These are phyloP conservation scores for Acipenser ruthenus DNA, from an alignment of 2,797 vertebrate genomes.

Conservation along the genomic window DNA sequence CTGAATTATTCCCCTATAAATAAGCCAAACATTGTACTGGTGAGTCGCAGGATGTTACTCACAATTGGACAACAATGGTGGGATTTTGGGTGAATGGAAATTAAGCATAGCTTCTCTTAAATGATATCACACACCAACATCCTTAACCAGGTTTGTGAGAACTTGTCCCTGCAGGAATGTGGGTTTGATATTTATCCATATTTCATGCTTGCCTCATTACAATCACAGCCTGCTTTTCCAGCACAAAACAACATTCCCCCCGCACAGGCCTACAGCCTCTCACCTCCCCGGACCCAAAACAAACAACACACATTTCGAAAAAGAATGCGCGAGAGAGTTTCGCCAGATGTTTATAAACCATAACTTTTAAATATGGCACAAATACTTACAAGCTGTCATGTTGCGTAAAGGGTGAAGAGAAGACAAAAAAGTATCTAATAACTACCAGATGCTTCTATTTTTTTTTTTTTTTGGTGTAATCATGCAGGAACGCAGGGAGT, in stretches of 20 bases:
- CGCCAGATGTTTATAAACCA: slow-evolving; percentile 41
- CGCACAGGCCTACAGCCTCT: slow-evolving; percentile 31
- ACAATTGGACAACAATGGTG: no score
- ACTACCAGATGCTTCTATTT: slow-evolving; percentile 73
- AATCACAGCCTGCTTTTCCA: slow-evolving; percentile 9
- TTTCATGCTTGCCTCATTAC: slow-evolving; percentile 31
- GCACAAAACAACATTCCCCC: slow-evolving; percentile 25
- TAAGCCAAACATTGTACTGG: no score
- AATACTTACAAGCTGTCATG: slow-evolving; percentile 41
- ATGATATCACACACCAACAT: no score
- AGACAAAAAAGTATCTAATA: slow-evolving; percentile 75
- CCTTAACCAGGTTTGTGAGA: no score
- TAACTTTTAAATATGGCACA: slow-evolving; percentile 45
- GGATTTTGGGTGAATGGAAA: no score
- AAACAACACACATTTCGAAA: slow-evolving; percentile 32
- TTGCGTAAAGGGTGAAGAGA: slow-evolving; percentile 66
- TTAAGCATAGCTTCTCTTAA: no score
- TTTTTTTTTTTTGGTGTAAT: slow-evolving; percentile 68
- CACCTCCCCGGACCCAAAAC: slow-evolving; percentile 36
- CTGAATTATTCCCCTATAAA: no score
- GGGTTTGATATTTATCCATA: slow-evolving; percentile 19
- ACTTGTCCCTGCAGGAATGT: no score
- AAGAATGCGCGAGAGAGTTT: slow-evolving; percentile 30
- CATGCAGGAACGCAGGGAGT: slow-evolving; percentile 80
- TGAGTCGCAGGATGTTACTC: no score